These are phyloP conservation scores for Astreopora myriophthalma DNA, from an alignment of 64 coral and sea anemone species.

Conservation along the genomic window DNA sequence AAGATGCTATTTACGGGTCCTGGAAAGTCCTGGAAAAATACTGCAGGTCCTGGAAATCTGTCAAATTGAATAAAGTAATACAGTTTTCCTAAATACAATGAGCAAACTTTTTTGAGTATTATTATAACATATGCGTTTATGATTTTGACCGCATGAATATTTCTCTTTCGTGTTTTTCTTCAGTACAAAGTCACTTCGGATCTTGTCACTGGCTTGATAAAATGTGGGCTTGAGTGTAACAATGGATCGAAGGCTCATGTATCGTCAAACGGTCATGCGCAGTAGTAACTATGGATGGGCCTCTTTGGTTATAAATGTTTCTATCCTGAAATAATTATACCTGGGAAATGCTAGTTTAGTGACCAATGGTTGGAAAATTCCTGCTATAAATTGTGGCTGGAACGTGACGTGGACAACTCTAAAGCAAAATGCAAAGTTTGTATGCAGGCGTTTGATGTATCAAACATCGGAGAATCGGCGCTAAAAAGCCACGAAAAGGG, in stretches of 20 bases:
- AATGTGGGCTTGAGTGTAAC: too few relatives aligned
- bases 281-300: neutral
- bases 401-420: too few relatives aligned
- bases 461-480: neutral
- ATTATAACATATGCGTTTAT: neutral
- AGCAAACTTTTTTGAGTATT: neutral
- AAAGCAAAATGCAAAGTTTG: neutral
- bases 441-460: neutral
- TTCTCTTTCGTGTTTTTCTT: neutral
- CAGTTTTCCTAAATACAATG: neutral
- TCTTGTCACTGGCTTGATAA: too few relatives aligned
- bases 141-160: neutral
- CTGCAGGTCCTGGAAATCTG: neutral
- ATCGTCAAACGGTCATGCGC: too few relatives aligned
- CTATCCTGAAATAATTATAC: neutral
- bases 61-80: neutral
- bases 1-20: too few relatives aligned
- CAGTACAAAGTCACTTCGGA: neutral
- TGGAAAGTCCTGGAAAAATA: neutral
- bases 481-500: neutral
- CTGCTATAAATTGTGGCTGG: neutral
- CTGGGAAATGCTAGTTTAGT: neutral
- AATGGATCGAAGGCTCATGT: too few relatives aligned
- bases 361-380: neutral
- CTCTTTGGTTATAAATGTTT: neutral